phyloP scores from a whole-genome alignment of 2,113 vertebrate genomes.

The Pavo muticus region DNA sequence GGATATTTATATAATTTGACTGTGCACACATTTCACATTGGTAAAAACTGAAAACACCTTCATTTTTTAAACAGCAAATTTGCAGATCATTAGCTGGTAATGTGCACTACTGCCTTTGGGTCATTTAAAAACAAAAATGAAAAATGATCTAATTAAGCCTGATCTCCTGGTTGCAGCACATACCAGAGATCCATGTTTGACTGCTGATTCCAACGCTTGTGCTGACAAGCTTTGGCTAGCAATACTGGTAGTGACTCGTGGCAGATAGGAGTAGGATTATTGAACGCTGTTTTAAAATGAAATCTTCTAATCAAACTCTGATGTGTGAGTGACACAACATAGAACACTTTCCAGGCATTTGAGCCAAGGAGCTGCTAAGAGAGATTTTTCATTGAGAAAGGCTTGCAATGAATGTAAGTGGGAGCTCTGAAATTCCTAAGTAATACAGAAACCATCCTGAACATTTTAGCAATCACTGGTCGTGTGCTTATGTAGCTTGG shows the following conservation, averaged over 20 bases:
- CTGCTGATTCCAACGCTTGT: background rate
- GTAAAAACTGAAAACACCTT: conserved; percentile 52
- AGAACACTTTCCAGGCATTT: background rate
- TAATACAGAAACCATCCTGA: background rate
- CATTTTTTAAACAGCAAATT: conserved; percentile 63
- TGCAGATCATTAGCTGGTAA: conserved; percentile 66
- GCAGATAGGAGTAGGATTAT: background rate
- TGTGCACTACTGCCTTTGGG: conserved; percentile 44
- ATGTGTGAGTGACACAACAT: background rate
- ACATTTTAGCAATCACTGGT: background rate
- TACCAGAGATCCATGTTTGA: conserved; percentile 7
- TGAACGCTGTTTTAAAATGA: background rate
- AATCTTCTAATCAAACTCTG: background rate
- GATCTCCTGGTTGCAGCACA: background rate
- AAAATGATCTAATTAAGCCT: conserved; percentile 59
- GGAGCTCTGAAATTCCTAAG: background rate
- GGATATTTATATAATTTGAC: background rate
- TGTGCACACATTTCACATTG: background rate
- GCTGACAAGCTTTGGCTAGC: background rate
- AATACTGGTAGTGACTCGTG: background rate
- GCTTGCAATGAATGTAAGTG: background rate
- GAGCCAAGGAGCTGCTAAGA: background rate
- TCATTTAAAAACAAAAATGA: conserved; percentile 67
- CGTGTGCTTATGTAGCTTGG: background rate
- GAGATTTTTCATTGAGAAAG: background rate